Percentiles rank a stretch among this genome's conserved stretches.
Conservation (phyloP, 2,888 invertebrate species). For the Drosophila parthenogenetica region DNA sequence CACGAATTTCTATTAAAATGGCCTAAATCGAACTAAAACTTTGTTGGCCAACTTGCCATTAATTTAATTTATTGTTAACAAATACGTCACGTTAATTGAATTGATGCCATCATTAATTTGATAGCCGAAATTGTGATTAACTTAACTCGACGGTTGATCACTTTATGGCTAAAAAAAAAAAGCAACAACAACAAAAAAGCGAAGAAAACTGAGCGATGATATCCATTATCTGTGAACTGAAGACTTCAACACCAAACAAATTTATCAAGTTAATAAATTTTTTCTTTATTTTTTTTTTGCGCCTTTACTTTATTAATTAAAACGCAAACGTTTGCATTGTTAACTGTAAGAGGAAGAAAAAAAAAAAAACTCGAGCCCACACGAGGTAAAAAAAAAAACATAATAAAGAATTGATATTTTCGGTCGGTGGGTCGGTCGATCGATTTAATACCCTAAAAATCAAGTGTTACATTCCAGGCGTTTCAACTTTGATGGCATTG, state of each 20-base stretch:
- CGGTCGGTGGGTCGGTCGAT: neutral
- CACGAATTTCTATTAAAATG: neutral
- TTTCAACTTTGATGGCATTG: neutral
- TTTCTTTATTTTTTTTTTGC: neutral
- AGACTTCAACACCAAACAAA: conserved; percentile 5
- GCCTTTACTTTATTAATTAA: conserved; percentile 40
- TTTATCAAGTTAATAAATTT: conserved; percentile 34
- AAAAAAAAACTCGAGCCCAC: conserved; percentile 2
- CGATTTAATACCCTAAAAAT: conserved; percentile 7
- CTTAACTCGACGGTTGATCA: conserved; percentile 1
- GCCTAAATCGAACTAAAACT: neutral
- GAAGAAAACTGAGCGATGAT: neutral
- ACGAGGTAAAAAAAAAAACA: conserved; percentile 1
- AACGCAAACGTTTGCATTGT: conserved; percentile 62
- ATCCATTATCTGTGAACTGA: conserved; percentile 14
- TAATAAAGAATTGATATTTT: conserved; percentile 3
- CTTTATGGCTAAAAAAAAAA: conserved; percentile 2
- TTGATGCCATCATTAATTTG: conserved; percentile 16
- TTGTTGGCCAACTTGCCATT: neutral
- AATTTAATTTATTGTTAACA: conserved; percentile 1
- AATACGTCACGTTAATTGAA: conserved; percentile 11
- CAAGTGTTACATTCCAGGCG: neutral
- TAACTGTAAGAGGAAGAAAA: conserved; percentile 18
- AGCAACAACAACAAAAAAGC: no score
- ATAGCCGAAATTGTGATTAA: conserved; percentile 2